phyloP scores from a whole-genome alignment of 2,888 invertebrate species.

The Theretra japonica region DNA sequence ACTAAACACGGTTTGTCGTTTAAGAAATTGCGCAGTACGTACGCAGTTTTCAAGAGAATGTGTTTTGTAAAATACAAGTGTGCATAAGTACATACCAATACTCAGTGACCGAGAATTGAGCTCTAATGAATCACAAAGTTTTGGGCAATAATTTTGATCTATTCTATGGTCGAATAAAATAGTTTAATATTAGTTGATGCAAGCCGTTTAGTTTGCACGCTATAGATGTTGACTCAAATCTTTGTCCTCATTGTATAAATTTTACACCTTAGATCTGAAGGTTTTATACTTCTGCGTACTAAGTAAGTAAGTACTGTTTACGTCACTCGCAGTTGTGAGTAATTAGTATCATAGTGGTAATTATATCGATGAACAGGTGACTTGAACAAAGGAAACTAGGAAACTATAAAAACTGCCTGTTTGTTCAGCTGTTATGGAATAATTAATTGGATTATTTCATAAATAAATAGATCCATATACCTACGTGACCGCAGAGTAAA shows the following conservation, averaged over 20 bases:
- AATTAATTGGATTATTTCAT: neutral
- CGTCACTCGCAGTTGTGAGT: neutral
- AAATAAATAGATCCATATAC: neutral
- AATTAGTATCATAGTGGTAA: slow-evolving; percentile 34
- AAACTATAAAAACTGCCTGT: neutral
- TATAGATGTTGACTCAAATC: neutral
- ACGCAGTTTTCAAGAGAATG: too few relatives aligned
- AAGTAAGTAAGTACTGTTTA: neutral
- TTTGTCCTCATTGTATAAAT: neutral
- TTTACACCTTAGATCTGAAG: neutral
- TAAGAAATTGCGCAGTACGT: too few relatives aligned
- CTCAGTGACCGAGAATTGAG: too few relatives aligned
- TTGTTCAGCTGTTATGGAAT: neutral
- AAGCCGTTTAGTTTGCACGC: too few relatives aligned
- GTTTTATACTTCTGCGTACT: neutral
- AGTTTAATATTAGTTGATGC: too few relatives aligned
- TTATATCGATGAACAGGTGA: slow-evolving; percentile 35
- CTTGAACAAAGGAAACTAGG: slow-evolving; percentile 6
- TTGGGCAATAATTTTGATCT: too few relatives aligned
- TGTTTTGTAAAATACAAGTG: too few relatives aligned
- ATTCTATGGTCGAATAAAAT: too few relatives aligned
- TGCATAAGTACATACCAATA: too few relatives aligned
- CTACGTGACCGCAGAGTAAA: too few relatives aligned
- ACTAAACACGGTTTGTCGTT: too few relatives aligned
- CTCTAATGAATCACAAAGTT: too few relatives aligned